Evolutionary conservation across 2,888 invertebrate genomes (phyloP).

Genomic region (Operophtera brumata): DNA sequence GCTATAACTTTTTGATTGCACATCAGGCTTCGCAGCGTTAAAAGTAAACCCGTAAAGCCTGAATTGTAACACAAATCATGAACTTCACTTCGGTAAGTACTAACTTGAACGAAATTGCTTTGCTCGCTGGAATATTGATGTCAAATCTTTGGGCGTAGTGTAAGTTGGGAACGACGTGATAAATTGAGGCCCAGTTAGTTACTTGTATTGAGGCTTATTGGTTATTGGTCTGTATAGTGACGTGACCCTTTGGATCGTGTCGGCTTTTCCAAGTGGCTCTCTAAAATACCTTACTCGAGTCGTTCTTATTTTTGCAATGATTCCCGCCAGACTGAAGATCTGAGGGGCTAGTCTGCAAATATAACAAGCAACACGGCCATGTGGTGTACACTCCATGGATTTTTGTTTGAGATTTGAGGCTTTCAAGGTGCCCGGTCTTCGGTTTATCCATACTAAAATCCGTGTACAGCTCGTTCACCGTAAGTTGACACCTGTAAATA

Average conservation of each 20-base stretch:
- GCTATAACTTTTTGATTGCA: conserved; percentile 9
- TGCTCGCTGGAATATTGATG: conserved; percentile 49
- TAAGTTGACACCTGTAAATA: no score
- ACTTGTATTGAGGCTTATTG: background rate
- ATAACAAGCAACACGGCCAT: no score
- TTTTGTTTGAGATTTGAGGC: no score
- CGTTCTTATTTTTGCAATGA: no score
- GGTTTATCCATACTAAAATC: no score
- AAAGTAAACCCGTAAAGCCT: conserved; percentile 15
- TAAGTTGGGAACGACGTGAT: conserved; percentile 12
- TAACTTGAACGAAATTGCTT: conserved; percentile 45
- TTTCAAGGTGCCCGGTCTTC: no score
- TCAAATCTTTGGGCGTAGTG: conserved; percentile 25
- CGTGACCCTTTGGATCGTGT: background rate
- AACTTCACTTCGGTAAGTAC: conserved; percentile 35
- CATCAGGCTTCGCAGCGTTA: background rate
- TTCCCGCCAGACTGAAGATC: no score
- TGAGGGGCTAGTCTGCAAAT: no score
- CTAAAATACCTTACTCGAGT: no score
- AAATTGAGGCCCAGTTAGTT: background rate
- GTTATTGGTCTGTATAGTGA: background rate
- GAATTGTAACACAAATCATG: conserved; percentile 45
- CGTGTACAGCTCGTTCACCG: no score
- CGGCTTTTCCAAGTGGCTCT: no score
- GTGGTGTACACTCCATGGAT: no score